Evolutionary conservation across 2,888 invertebrate species (phyloP).

Genomic region (Drosophila robusta): DNA sequence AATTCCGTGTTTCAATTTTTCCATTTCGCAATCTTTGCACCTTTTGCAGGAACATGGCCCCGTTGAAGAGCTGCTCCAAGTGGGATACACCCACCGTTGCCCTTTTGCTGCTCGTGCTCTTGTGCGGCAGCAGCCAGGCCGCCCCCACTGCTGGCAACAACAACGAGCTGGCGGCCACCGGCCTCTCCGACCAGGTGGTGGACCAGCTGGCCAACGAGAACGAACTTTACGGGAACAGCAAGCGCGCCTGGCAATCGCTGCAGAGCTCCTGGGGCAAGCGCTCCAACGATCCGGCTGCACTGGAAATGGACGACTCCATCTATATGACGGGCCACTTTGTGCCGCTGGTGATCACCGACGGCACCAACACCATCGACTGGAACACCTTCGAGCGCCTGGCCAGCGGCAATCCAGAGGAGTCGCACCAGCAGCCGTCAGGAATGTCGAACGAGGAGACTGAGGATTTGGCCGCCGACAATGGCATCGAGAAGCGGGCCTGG

Average conservation of each 20-base stretch:
- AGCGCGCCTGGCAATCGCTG: conserved; percentile 88
- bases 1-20: conserved; percentile 11
- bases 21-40: conserved; percentile 1
- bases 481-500: conserved; percentile 88
- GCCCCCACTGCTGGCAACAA: conserved; percentile 31
- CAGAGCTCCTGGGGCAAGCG: conserved; percentile 91
- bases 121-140: conserved; percentile 43
- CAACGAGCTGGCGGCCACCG: conserved; percentile 55
- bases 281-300: conserved; percentile 24
- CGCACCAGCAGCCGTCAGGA: conserved; percentile 31
- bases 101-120: conserved; percentile 45
- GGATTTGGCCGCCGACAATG: conserved; percentile 38
- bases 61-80: conserved; percentile 17
- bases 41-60: conserved; percentile 38
- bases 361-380: conserved; percentile 70
- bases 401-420: conserved; percentile 43
- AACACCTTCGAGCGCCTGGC: conserved; percentile 73
- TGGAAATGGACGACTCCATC: conserved; percentile 54
- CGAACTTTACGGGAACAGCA: conserved; percentile 75
- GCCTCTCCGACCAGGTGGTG: conserved; percentile 62
- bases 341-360: conserved; percentile 65
- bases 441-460: conserved; percentile 63
- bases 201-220: conserved; percentile 58
- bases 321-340: conserved; percentile 68
- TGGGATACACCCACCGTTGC: conserved; percentile 20